A percentile compares a stretch with the other conserved stretches of the same genome.
Conservation (phyloP, 2,797 vertebrate species). For the Falco novaeseelandiae region DNA sequence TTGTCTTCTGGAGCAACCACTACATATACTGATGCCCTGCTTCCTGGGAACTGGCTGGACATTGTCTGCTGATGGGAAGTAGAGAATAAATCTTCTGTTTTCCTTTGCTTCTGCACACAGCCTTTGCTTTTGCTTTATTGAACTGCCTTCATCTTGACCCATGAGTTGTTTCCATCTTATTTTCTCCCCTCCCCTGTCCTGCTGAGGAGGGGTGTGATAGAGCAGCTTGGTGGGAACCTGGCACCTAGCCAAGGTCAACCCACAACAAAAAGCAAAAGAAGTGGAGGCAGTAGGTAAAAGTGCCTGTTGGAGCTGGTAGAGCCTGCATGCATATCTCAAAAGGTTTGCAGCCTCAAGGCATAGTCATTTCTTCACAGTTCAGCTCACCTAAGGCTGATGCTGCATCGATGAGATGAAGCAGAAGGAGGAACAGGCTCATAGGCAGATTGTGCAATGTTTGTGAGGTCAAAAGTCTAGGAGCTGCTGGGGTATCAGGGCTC, state of each 20-base stretch:
- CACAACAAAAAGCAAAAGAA: background rate
- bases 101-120: background rate
- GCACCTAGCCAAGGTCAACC: background rate
- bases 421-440: background rate
- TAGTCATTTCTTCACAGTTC: background rate
- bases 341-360: background rate
- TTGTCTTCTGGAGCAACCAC: too few relatives aligned
- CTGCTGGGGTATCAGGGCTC: background rate
- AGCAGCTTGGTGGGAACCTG: background rate
- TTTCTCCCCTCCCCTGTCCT: background rate
- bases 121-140: background rate
- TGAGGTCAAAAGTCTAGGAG: constrained; percentile 48
- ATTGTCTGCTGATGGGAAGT: background rate
- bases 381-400: background rate
- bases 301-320: background rate
- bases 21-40: background rate
- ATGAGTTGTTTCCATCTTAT: background rate
- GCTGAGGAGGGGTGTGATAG: background rate
- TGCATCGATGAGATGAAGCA: background rate
- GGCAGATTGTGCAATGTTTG: constrained; percentile 1
- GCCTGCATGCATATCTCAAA: background rate
- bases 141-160: background rate
- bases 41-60: background rate
- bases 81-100: background rate
- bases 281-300: background rate